A percentile compares a stretch with the other conserved stretches of the same genome.
These are phyloP conservation scores for Stenodera caucasica DNA, from an alignment of 2,888 invertebrate genomes.

Conservation along the genomic window DNA sequence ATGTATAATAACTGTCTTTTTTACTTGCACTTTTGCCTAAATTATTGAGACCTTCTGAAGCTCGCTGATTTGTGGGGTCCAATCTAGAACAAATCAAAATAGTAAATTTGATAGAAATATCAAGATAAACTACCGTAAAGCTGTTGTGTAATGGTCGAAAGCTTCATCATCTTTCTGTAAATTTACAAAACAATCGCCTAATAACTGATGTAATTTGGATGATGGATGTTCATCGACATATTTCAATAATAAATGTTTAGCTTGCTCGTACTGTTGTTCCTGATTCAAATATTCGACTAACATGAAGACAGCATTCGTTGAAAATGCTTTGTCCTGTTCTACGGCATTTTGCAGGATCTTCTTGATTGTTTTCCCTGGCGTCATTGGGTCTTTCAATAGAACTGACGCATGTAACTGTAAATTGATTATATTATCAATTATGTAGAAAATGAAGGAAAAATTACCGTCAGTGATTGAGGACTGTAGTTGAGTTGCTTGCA, in stretches of 20 bases:
- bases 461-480: slow-evolving; percentile 73
- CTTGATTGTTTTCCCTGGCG: slow-evolving; percentile 63
- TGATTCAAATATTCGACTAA: slow-evolving; percentile 71
- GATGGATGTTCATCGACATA: slow-evolving; percentile 66
- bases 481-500: slow-evolving; percentile 73
- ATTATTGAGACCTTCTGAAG: slow-evolving; percentile 66
- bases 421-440: too few relatives aligned
- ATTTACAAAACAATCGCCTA: slow-evolving; percentile 66
- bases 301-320: slow-evolving; percentile 69
- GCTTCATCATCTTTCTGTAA: slow-evolving; percentile 69
- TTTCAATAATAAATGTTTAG: slow-evolving; percentile 68
- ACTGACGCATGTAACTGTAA: slow-evolving; percentile 75
- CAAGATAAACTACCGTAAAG: slow-evolving; percentile 59
- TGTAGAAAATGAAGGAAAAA: slow-evolving; percentile 38
- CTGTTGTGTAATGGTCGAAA: slow-evolving; percentile 67
- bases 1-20: slow-evolving; percentile 60
- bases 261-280: slow-evolving; percentile 67
- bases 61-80: slow-evolving; percentile 66
- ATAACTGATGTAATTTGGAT: slow-evolving; percentile 65
- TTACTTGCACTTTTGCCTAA: slow-evolving; percentile 58
- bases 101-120: background rate
- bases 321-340: slow-evolving; percentile 69
- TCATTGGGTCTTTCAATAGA: slow-evolving; percentile 67
- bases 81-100: slow-evolving; percentile 53
- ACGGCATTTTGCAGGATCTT: slow-evolving; percentile 73